phyloP scores from a whole-genome alignment of 37 sponge, comb jelly and placozoan species.

The Ephydatia muelleri region DNA sequence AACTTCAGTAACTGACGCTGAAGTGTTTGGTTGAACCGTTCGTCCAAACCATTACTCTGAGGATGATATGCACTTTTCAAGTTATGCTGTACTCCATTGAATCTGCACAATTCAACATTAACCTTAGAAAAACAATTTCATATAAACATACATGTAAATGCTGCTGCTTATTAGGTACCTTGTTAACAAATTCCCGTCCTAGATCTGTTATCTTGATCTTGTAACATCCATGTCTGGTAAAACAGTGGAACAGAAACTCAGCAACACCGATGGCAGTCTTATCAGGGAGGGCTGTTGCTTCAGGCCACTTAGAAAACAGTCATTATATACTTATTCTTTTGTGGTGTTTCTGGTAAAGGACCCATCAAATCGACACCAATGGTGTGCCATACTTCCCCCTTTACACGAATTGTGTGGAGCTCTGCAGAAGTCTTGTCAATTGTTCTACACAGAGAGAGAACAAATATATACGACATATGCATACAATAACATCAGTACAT shows the following conservation, averaged over 20 bases:
- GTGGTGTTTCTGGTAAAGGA: slow-evolving; percentile 27
- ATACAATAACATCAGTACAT: not conserved
- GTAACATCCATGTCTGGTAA: slow-evolving; percentile 20
- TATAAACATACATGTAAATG: not conserved
- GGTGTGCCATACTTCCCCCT: slow-evolving; percentile 26
- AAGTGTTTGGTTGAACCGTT: slow-evolving; percentile 49
- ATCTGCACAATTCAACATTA: slow-evolving; percentile 12
- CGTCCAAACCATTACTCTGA: slow-evolving; percentile 50
- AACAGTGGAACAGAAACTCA: slow-evolving; percentile 31
- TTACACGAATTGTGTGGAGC: slow-evolving; percentile 37
- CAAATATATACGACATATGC: no score
- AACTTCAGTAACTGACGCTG: slow-evolving; percentile 12
- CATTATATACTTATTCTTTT: slow-evolving; percentile 43
- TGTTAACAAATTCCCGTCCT: slow-evolving; percentile 48
- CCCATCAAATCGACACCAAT: slow-evolving; percentile 42
- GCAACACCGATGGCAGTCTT: slow-evolving; percentile 24
- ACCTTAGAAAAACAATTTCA: slow-evolving; percentile 6
- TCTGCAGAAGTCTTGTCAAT: slow-evolving; percentile 32
- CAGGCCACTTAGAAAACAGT: slow-evolving; percentile 53
- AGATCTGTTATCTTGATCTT: slow-evolving; percentile 24
- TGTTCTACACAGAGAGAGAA: slow-evolving; percentile 4
- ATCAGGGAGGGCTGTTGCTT: slow-evolving; percentile 34
- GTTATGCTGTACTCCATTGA: slow-evolving; percentile 13
- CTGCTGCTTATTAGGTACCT: slow-evolving; percentile 13
- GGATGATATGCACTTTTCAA: slow-evolving; percentile 48